Evolutionary conservation across 2,113 vertebrate species (phyloP), one percentile per base, ranked within the genome.

Genomic region (Protobothrops flavoviridis): DNA sequence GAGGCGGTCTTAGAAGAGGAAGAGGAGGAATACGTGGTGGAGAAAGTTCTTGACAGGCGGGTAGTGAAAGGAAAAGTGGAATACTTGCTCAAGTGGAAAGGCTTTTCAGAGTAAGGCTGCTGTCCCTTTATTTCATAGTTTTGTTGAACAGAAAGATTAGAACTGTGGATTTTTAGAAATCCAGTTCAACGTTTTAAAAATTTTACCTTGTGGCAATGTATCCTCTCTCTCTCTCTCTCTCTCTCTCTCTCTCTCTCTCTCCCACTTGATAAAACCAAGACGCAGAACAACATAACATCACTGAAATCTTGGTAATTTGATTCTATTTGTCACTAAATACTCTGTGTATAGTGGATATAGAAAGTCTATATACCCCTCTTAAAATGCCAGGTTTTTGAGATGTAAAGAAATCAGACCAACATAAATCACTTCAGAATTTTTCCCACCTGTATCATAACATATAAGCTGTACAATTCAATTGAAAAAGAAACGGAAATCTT

Each of bases 71-170:
- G 99, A n/a, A 99, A 98, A 95, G 98, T 99, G 91, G 99, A 99
- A 92, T 99, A 99, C 69, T 98, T 99, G 48, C 99, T 99, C 29
- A 99, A 99, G 96, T 99, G 99, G 99, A 99, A 99, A 95, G 99
- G 99, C 11, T 99, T 99, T 97, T 98, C 98, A 0, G 98, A 99
- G 99, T 99, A 97, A 98, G 99, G 17, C 69, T 81, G 33, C 52
- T 48, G 23, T 92, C 26, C 29, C 11, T 23, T 48, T 64, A 50
- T 87, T 92, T 86, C 21, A n/a, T 64, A 64, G 59, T 29, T 64
- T 29, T 64, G 24, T 64, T 64, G 59, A 64, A 64, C 3, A 10
- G 24, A 64, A 64, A 11, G 7, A 29, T 15, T 8, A 29, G 23
- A 53, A 5, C 17, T 59, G 17, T 91, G 24, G 43, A 20, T 87